Conservation (phyloP, 2,797 vertebrate species). For the Tiaroga cobitis region DNA sequence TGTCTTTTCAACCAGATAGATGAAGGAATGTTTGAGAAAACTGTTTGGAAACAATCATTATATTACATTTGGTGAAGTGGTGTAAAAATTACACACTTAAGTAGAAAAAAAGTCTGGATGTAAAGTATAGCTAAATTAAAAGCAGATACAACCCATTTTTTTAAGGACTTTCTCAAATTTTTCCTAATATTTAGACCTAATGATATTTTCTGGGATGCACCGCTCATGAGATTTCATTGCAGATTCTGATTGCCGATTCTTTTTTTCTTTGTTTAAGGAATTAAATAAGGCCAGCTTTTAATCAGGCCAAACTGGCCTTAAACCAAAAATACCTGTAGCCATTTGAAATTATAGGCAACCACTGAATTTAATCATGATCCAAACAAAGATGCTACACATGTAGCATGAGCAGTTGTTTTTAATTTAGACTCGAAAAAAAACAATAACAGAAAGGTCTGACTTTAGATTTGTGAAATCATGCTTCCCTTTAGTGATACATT, state of each 20-base stretch:
- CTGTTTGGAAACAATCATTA: neutral
- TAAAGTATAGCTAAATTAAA: neutral
- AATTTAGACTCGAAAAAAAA: no score
- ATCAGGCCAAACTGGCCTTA: no score
- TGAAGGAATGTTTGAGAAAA: neutral
- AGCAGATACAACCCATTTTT: neutral
- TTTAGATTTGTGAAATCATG: no score
- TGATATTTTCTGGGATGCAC: neutral
- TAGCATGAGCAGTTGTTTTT: no score
- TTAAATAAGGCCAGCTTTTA: no score
- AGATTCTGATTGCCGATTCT: neutral
- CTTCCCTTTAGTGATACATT: no score
- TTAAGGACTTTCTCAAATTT: neutral
- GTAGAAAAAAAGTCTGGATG: neutral
- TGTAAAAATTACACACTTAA: neutral
- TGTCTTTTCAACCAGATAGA: neutral
- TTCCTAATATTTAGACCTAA: neutral
- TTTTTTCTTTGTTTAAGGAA: neutral
- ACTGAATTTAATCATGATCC: no score
- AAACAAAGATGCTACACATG: no score
- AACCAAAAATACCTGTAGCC: no score
- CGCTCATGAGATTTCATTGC: neutral
- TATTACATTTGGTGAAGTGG: no score
- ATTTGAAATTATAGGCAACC: no score
- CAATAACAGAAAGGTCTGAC: no score